Conservation (phyloP, 2,888 invertebrate genomes). For the Drosophila lutescens region DNA sequence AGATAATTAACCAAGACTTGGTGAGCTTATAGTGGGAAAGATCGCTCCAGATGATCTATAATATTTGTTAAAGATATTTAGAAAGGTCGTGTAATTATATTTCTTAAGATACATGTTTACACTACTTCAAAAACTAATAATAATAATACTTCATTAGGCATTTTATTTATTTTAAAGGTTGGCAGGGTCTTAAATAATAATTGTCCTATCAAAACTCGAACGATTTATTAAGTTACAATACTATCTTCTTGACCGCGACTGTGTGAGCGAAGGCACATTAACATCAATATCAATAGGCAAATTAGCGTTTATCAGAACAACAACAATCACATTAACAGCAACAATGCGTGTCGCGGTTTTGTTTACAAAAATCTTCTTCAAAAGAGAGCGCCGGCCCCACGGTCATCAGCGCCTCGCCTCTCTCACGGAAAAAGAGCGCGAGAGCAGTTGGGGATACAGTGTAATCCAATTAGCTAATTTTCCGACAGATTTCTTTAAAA, state of each 20-base stretch:
- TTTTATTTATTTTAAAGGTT: too few species aligned
- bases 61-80: not conserved
- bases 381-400: constrained; percentile 47
- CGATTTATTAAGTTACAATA: not conserved
- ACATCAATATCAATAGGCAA: constrained; percentile 56
- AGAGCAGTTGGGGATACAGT: constrained; percentile 4
- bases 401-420: constrained; percentile 15
- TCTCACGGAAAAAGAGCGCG: not conserved
- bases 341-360: constrained; percentile 52
- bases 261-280: constrained; percentile 21
- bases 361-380: constrained; percentile 63
- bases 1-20: not conserved
- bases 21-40: not conserved
- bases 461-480: not conserved
- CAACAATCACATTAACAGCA: constrained; percentile 45
- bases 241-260: constrained; percentile 9
- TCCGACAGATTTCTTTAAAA: not conserved
- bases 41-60: not conserved
- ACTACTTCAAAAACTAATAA: too few species aligned
- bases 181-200: too few species aligned
- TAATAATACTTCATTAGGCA: too few species aligned
- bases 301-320: constrained; percentile 63
- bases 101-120: not conserved
- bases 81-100: not conserved
- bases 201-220: not conserved